Evolutionary conservation across 2,797 vertebrate genomes (phyloP), one percentile per base, ranked within the genome.

Genomic region (Avahi laniger): DNA sequence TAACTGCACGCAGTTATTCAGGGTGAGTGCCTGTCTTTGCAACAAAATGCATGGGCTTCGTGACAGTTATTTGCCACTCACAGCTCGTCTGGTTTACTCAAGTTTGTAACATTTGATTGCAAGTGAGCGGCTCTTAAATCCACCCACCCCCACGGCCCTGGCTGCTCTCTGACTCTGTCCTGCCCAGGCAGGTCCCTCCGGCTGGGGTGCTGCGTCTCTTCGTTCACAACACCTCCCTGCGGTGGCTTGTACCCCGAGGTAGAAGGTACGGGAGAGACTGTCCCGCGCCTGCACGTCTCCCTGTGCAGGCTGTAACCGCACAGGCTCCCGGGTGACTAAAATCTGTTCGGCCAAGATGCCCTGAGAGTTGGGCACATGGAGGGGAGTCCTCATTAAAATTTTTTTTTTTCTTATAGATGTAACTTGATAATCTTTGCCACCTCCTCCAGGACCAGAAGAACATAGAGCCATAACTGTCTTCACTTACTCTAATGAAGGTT

Each of bases 401-500:
- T 14, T 17, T 33, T 63, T 30, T n/a, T 8, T 54, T 73, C 69
- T 75, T 26, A 33, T 9, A 38, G 5, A 33, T 12, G 48, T 54
- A 87, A 69, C 30, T 48, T 48, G 46, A 61, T 28, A 12, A 26
- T 41, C 82, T 75, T 26, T 75, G 57, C 50, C 5, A 18, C 65
- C n/a, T 70, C 41, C 17, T 80, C 28, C 41, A 67, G 86, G 67
- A 20, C 65, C 24, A 26, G 63, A 52, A 83, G n/a, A 63, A 35
- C 26, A 52, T 3, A 43, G 61, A 69, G 30, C 65, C 38, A 17
- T 52, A 88, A 48, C 35, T 24, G 26, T 97, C 90, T 20, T n/a
- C 76, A 57, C 50, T 59, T 28, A 95, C 94, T 96, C 95, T 97
- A 97, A 98, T 96, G 84, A 97, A 98, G 97, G 87, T 89, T 84